A percentile compares a stretch with the other conserved stretches of the same genome.
Conservation (phyloP, 2,797 vertebrate genomes). For the Luscinia megarhynchos region DNA sequence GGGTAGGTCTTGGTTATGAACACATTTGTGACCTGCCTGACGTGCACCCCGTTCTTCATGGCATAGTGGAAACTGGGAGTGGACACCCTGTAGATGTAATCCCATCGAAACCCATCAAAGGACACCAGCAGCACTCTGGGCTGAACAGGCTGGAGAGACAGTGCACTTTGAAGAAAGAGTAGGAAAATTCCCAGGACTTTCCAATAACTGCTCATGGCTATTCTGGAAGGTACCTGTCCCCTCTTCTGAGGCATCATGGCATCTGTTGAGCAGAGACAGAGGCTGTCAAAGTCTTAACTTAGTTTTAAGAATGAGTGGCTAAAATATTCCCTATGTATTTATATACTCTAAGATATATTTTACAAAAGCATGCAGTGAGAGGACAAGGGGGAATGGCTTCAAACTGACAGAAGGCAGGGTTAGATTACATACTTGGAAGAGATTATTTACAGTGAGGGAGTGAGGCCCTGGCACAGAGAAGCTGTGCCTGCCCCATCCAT, state of each 20-base stretch:
- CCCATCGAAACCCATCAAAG: conserved; percentile 95
- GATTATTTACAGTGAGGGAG: not conserved
- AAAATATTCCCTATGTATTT: not conserved
- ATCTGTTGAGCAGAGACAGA: conserved; percentile 60
- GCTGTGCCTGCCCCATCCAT: not conserved
- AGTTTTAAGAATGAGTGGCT: not conserved
- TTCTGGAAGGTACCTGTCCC: conserved; percentile 4
- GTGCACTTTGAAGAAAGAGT: not conserved
- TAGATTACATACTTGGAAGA: not conserved
- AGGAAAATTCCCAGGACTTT: conserved; percentile 17
- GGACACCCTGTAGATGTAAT: conserved; percentile 87
- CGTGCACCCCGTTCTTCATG: conserved; percentile 83
- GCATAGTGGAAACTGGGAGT: conserved; percentile 84
- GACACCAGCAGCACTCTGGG: conserved; percentile 88
- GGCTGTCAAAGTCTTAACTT: not conserved
- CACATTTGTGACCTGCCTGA: conserved; percentile 85
- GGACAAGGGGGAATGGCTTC: not conserved
- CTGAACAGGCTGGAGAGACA: conserved; percentile 64
- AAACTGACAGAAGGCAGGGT: not conserved
- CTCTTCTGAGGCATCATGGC: not conserved
- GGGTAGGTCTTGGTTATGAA: conserved; percentile 93
- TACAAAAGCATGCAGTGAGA: not conserved
- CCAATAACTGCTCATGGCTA: conserved; percentile 25
- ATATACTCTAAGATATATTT: not conserved
- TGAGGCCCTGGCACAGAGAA: not conserved